phyloP scores from a whole-genome alignment of 2,888 invertebrate species.

The Latrodectus elegans region DNA sequence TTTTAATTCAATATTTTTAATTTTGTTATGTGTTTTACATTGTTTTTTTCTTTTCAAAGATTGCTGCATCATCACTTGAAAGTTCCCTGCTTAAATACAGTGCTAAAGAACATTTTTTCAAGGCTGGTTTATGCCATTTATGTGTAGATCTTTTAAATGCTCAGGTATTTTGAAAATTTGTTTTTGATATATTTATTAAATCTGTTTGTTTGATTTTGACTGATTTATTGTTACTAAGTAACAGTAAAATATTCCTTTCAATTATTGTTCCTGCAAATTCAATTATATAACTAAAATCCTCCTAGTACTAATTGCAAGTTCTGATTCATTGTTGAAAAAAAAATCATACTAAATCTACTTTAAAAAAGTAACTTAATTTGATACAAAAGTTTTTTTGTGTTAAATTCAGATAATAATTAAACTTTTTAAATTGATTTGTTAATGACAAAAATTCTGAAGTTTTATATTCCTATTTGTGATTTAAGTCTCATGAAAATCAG shows the following conservation, averaged over 20 bases:
- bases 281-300: not conserved
- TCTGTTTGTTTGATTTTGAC: not conserved
- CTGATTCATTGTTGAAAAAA: not conserved
- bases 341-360: too few relatives aligned
- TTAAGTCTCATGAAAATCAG: too few relatives aligned
- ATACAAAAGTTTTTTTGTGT: too few relatives aligned
- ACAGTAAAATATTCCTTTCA: not conserved
- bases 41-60: constrained; percentile 76
- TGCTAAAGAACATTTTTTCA: constrained; percentile 98
- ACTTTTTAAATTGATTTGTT: too few relatives aligned
- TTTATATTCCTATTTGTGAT: too few relatives aligned
- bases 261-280: not conserved
- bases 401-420: too few relatives aligned
- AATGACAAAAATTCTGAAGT: too few relatives aligned
- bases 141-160: constrained; percentile 96
- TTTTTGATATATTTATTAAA: not conserved
- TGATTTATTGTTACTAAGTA: not conserved
- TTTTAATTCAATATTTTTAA: not conserved
- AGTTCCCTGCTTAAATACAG: constrained; percentile 97
- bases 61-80: constrained; percentile 92
- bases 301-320: not conserved
- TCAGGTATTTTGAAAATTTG: constrained; percentile 76
- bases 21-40: not conserved
- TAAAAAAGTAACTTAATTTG: too few relatives aligned
- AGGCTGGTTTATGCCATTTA: constrained; percentile 95